Conservation (phyloP, 2,888 invertebrate species). For the Apodemia mormo region DNA sequence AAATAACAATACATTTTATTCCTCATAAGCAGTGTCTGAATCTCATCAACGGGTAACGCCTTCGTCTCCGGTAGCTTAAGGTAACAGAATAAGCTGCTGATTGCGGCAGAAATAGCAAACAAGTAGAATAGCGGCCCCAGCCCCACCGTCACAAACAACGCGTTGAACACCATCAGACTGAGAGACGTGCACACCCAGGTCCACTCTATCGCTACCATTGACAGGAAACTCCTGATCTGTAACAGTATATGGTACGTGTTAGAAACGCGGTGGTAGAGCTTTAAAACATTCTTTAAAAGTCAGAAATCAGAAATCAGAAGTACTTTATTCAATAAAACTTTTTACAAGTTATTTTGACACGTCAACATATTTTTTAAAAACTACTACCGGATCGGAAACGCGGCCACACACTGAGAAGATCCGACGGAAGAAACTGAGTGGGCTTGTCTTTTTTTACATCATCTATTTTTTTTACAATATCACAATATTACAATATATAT, state of each 20-base stretch:
- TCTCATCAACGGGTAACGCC: slow-evolving; percentile 3
- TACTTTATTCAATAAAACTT: no score
- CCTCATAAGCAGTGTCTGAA: neutral
- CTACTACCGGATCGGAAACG: no score
- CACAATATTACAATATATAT: no score
- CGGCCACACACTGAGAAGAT: no score
- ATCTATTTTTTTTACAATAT: no score
- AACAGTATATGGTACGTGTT: neutral
- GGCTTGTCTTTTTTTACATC: no score
- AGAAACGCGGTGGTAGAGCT: no score
- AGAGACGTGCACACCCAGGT: neutral
- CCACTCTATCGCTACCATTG: neutral
- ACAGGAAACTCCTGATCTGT: neutral
- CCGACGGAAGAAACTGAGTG: no score
- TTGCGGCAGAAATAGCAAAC: neutral
- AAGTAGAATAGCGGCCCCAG: neutral
- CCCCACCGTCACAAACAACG: neutral
- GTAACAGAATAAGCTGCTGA: neutral
- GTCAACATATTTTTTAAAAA: no score
- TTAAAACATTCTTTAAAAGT: no score
- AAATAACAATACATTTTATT: neutral
- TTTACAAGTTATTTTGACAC: no score
- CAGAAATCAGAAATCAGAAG: no score
- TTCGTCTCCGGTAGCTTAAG: neutral
- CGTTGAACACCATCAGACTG: neutral